These are phyloP conservation scores for Ceriagrion tenellum DNA, from an alignment of 2,888 invertebrate species.

Conservation along the genomic window DNA sequence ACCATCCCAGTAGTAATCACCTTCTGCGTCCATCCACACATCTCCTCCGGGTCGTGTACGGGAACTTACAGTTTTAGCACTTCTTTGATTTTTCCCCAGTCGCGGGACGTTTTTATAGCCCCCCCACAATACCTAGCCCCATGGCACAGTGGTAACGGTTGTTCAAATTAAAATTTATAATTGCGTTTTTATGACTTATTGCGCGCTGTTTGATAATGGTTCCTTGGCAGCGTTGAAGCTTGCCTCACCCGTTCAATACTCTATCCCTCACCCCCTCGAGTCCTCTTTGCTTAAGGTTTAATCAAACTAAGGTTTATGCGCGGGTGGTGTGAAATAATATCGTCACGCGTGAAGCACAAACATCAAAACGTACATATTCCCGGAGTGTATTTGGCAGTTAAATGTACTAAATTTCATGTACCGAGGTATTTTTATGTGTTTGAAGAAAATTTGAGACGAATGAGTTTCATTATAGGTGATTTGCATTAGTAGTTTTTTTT, in stretches of 20 bases:
- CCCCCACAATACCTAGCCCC: neutral
- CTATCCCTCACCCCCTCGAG: neutral
- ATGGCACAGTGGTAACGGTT: slow-evolving; percentile 9
- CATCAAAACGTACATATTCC: neutral
- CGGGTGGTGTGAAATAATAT: neutral
- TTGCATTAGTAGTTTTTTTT: too few species aligned
- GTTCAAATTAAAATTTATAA: slow-evolving; percentile 33
- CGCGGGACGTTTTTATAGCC: neutral
- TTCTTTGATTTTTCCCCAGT: neutral
- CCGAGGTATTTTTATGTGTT: too few species aligned
- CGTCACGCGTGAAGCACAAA: neutral
- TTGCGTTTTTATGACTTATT: slow-evolving; percentile 40
- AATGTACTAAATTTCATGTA: too few species aligned
- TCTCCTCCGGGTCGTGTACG: neutral
- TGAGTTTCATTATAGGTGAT: too few species aligned
- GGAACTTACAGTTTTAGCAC: slow-evolving; percentile 25
- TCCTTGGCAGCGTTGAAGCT: neutral
- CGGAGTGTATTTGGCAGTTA: neutral
- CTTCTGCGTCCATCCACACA: neutral
- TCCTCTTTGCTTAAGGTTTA: neutral
- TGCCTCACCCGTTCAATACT: neutral
- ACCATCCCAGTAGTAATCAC: neutral
- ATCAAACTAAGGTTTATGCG: neutral
- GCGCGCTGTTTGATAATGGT: neutral
- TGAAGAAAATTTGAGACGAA: too few species aligned